Conservation (phyloP, 2,888 invertebrate species). For the Anthophora plumipes region DNA sequence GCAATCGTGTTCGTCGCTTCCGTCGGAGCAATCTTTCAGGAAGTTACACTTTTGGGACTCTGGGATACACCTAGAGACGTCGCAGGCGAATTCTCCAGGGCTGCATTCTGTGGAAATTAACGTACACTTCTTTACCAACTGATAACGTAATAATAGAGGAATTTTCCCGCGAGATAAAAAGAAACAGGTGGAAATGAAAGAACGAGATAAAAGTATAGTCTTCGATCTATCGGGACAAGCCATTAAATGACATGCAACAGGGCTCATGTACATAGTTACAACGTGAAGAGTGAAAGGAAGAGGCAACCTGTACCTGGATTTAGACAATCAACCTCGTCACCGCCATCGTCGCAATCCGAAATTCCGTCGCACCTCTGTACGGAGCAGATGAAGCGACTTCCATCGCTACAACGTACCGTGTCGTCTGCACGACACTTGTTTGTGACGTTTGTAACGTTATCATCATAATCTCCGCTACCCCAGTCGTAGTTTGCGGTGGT, state of each 20-base stretch:
- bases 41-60: conserved; percentile 87
- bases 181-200: no score
- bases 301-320: conserved; percentile 63
- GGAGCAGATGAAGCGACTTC: conserved; percentile 86
- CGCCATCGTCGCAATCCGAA: conserved; percentile 88
- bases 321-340: conserved; percentile 87
- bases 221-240: no score
- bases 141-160: not conserved
- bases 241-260: not conserved
- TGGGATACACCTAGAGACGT: conserved; percentile 87
- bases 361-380: conserved; percentile 88
- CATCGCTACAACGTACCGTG: conserved; percentile 85
- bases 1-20: conserved; percentile 89
- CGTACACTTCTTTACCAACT: not conserved
- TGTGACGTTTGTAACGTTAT: not conserved
- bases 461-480: conserved; percentile 10
- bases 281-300: not conserved
- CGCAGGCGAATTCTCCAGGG: conserved; percentile 87
- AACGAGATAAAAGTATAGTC: not conserved
- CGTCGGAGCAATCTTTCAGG: conserved; percentile 87
- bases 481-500: not conserved
- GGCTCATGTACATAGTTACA: conserved; percentile 3
- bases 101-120: conserved; percentile 85
- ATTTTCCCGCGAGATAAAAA: not conserved
- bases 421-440: conserved; percentile 86